A percentile compares a stretch with the other conserved stretches of the same genome.
Conservation (phyloP, 2,113 vertebrate genomes). For the Falcunculus frontatus region DNA sequence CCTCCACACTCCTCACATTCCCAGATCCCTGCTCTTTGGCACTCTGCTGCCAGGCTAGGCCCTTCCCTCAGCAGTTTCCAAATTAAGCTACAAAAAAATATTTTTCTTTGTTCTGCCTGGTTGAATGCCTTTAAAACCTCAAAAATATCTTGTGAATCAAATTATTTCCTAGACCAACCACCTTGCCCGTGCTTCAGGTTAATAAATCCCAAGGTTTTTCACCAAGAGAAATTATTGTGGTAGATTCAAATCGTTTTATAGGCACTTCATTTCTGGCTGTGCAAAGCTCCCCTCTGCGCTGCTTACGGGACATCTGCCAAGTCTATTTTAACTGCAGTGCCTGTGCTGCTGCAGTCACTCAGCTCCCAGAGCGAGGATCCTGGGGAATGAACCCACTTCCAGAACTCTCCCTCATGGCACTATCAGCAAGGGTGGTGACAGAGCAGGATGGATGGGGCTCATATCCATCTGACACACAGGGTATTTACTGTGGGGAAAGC, state of each 20-base stretch:
- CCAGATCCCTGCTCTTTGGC: background rate
- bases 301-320: background rate
- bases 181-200: background rate
- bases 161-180: background rate
- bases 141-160: background rate
- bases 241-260: background rate
- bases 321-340: background rate
- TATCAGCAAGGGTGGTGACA: fast-evolving
- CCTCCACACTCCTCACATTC: background rate
- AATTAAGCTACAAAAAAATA: background rate
- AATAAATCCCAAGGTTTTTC: background rate
- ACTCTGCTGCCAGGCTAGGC: background rate
- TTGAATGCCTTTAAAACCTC: background rate
- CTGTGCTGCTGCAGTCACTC: background rate
- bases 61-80: background rate
- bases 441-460: background rate
- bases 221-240: background rate
- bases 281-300: background rate
- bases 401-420: fast-evolving
- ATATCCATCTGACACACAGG: fast-evolving
- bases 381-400: fast-evolving
- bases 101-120: background rate
- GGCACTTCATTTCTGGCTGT: background rate
- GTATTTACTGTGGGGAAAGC: background rate
- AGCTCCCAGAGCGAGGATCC: background rate